Evolutionary conservation across 2,888 invertebrate genomes (phyloP).

Genomic region (Spatulosminthurus flaviceps): DNA sequence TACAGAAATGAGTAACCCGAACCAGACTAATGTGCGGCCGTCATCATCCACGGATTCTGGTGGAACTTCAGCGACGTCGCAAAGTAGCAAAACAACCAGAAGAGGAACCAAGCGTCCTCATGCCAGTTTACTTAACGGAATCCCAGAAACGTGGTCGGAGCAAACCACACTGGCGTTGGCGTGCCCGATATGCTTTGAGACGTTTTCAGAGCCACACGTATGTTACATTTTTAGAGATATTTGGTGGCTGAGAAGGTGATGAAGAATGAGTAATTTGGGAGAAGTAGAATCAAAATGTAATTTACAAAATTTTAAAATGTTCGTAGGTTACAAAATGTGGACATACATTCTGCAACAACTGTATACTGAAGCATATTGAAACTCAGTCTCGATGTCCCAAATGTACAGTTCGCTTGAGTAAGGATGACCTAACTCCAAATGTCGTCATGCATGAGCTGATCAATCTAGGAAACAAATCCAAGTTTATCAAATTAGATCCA

Average conservation of each 20-base stretch:
- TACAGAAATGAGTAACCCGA: slow-evolving; percentile 24
- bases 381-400: slow-evolving; percentile 80
- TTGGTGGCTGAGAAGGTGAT: too few relatives aligned
- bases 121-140: slow-evolving; percentile 20
- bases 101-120: slow-evolving; percentile 15
- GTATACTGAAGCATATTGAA: slow-evolving; percentile 77
- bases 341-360: slow-evolving; percentile 88
- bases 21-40: slow-evolving; percentile 22
- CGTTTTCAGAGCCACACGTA: slow-evolving; percentile 83
- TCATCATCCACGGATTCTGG: slow-evolving; percentile 33
- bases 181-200: slow-evolving; percentile 88
- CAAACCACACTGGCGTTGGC: slow-evolving; percentile 64
- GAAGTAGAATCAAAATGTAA: too few relatives aligned
- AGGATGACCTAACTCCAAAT: slow-evolving; percentile 84
- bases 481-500: slow-evolving; percentile 57
- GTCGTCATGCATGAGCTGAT: slow-evolving; percentile 84
- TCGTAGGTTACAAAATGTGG: slow-evolving; percentile 84
- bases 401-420: slow-evolving; percentile 76
- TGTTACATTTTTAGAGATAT: too few relatives aligned
- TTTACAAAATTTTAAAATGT: background rate
- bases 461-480: slow-evolving; percentile 70
- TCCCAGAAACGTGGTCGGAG: slow-evolving; percentile 21
- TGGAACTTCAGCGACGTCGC: background rate
- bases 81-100: slow-evolving; percentile 1
- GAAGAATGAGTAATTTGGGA: too few relatives aligned